Conservation (phyloP, 92 coral and sea anemone species). For the Epizoanthus scotinus region DNA sequence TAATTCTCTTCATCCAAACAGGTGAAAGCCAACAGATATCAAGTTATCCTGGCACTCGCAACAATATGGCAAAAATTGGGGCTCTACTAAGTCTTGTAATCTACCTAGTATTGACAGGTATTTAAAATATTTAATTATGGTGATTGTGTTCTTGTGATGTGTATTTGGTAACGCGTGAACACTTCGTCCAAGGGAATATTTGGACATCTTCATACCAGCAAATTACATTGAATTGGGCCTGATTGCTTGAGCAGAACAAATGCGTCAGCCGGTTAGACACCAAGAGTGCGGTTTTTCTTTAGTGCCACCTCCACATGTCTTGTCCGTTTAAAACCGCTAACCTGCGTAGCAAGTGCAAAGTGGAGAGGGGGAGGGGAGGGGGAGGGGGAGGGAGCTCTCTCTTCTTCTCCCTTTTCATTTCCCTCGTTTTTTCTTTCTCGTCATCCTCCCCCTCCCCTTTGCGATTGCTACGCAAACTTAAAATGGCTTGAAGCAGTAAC, state of each 20-base stretch:
- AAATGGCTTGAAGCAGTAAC: no score
- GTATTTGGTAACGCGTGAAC: neutral
- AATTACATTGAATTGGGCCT: neutral
- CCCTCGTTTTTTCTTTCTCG: no score
- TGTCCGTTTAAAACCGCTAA: neutral
- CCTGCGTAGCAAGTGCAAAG: no score
- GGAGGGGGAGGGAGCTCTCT: no score
- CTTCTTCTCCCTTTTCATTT: no score
- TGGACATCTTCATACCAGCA: no score
- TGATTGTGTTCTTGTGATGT: neutral
- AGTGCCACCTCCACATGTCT: neutral
- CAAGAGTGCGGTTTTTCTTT: neutral
- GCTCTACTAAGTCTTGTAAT: neutral
- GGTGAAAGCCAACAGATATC: slow-evolving; percentile 39
- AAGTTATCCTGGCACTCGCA: neutral
- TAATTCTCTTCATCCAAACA: slow-evolving; percentile 51
- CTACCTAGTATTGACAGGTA: slow-evolving; percentile 19
- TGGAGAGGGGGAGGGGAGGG: no score
- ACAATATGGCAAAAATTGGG: slow-evolving; percentile 4
- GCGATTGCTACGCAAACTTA: no score
- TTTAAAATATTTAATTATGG: neutral
- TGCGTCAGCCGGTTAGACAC: neutral
- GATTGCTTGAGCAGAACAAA: neutral
- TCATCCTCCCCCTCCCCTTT: no score
- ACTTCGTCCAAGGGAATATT: neutral